Percentiles rank a stretch among this genome's conserved stretches.
phyloP scores from a whole-genome alignment of 2,113 vertebrate species.

The Natator depressus region DNA sequence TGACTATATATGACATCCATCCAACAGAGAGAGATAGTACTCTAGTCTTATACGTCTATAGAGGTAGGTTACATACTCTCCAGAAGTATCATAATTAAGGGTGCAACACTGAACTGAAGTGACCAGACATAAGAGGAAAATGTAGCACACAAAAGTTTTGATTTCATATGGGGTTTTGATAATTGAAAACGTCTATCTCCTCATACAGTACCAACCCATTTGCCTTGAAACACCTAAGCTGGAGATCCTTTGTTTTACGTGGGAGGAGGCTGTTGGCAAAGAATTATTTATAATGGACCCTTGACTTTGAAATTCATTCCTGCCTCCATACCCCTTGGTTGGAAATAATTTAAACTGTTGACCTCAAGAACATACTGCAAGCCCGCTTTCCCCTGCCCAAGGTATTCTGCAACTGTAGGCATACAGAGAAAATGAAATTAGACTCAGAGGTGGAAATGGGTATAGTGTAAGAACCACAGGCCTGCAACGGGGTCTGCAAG shows the following conservation, averaged over 20 bases:
- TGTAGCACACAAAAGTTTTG: background rate
- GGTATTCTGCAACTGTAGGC: background rate
- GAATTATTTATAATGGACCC: background rate
- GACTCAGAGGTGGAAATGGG: background rate
- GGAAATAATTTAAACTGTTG: background rate
- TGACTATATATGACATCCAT: background rate
- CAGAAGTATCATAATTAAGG: no score
- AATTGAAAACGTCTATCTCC: background rate
- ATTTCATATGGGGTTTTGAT: background rate
- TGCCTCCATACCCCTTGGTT: background rate
- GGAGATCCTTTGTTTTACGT: background rate
- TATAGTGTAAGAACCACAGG: background rate
- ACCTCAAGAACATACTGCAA: background rate
- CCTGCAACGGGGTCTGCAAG: background rate
- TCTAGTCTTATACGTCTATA: background rate
- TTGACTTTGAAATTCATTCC: background rate
- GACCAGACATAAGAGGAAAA: background rate
- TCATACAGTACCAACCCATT: background rate
- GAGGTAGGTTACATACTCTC: background rate
- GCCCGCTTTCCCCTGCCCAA: background rate
- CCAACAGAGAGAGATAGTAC: accelerated
- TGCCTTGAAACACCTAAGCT: background rate
- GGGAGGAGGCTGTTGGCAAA: background rate
- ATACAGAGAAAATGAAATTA: background rate
- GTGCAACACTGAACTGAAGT: background rate